These are phyloP conservation scores for Trachelus tabidus DNA, from an alignment of 2,888 invertebrate species.

Conservation along the genomic window DNA sequence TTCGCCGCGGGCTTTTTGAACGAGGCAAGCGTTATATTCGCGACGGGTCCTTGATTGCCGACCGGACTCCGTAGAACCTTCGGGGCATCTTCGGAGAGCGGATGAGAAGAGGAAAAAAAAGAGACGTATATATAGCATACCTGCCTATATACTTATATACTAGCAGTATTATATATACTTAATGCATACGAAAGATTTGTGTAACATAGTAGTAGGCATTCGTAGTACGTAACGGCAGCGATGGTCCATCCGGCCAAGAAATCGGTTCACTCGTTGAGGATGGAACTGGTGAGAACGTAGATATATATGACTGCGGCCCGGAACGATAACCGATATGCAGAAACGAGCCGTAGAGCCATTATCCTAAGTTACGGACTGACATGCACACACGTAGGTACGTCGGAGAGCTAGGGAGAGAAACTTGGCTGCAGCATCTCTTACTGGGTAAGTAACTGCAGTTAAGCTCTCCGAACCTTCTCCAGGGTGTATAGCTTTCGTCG, in stretches of 20 bases:
- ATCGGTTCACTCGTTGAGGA: neutral
- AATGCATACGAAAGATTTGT: neutral
- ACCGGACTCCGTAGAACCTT: neutral
- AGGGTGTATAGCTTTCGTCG: neutral
- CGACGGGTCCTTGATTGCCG: constrained; percentile 31
- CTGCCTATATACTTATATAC: neutral
- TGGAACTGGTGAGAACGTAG: neutral
- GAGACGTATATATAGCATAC: neutral
- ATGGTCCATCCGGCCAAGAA: neutral
- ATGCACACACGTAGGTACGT: constrained; percentile 21
- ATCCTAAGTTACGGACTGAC: constrained; percentile 52
- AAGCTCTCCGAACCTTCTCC: constrained; percentile 23
- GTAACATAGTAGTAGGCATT: neutral
- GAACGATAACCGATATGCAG: constrained; percentile 50
- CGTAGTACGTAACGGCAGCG: neutral
- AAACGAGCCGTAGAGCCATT: constrained; percentile 46
- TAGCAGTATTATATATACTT: neutral
- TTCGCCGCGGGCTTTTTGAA: constrained; percentile 23
- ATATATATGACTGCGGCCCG: constrained; percentile 25
- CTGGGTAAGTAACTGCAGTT: constrained; percentile 50
- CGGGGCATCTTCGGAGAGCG: neutral
- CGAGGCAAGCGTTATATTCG: neutral
- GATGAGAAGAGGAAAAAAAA: neutral
- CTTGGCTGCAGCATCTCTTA: constrained; percentile 41
- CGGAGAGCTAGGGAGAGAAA: constrained; percentile 34